phyloP scores from a whole-genome alignment of 2,888 invertebrate species.

The Idaea straminata region DNA sequence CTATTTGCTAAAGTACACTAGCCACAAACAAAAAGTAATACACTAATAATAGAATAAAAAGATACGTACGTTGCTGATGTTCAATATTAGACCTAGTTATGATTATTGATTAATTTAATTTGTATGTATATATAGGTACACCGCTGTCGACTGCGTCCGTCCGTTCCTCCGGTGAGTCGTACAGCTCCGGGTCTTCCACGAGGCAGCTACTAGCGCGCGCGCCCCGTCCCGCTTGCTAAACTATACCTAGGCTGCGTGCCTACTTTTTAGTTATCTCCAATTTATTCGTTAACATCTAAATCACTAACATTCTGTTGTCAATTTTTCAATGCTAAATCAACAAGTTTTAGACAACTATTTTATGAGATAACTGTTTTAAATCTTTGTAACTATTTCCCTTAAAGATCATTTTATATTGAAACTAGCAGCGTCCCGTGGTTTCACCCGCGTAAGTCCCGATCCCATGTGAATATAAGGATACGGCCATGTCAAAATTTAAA shows the following conservation, averaged over 20 bases:
- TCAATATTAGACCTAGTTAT: background rate
- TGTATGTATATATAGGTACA: constrained; percentile 72
- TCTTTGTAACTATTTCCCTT: background rate
- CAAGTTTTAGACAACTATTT: background rate
- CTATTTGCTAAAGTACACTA: too few relatives aligned
- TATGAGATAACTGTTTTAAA: background rate
- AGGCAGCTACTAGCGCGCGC: constrained; percentile 81
- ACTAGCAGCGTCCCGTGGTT: too few relatives aligned
- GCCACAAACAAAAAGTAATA: too few relatives aligned
- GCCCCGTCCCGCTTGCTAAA: constrained; percentile 49
- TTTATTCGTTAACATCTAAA: background rate
- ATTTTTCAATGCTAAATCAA: background rate
- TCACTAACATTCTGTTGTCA: background rate
- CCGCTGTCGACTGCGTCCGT: constrained; percentile 84
- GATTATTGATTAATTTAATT: background rate
- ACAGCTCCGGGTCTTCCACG: constrained; percentile 90
- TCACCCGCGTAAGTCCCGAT: too few relatives aligned
- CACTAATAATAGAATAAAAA: too few relatives aligned
- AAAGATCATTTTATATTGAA: too few relatives aligned
- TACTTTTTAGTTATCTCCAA: background rate
- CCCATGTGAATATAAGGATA: too few relatives aligned
- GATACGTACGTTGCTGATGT: too few relatives aligned
- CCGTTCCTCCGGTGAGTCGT: constrained; percentile 90
- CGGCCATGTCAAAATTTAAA: too few relatives aligned
- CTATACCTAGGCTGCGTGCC: background rate